phyloP scores from a whole-genome alignment of 2,113 vertebrate genomes.

The Vireo altiloquus region DNA sequence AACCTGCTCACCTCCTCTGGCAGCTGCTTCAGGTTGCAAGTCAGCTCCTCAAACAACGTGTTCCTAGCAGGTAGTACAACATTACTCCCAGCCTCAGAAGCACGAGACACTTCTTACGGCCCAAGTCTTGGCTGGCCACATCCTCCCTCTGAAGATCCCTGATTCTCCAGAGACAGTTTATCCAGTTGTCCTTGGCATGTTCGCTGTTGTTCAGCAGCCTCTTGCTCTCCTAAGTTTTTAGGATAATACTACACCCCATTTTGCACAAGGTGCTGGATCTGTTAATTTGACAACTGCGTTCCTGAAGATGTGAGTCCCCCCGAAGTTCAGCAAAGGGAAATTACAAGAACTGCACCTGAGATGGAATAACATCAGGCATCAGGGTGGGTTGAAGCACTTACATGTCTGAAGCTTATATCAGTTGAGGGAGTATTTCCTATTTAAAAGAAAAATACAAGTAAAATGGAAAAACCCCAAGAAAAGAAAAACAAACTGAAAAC shows the following conservation, averaged over 20 bases:
- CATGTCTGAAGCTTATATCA: neutral
- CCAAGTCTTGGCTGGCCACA: neutral
- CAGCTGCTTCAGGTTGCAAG: neutral
- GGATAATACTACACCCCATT: neutral
- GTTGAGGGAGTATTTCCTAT: neutral
- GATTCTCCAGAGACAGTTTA: neutral
- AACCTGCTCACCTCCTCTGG: neutral
- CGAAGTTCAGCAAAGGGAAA: neutral
- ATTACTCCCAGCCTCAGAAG: neutral
- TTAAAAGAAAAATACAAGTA: neutral
- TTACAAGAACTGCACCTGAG: neutral
- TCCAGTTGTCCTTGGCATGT: neutral
- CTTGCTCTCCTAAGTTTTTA: neutral
- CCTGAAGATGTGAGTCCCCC: neutral
- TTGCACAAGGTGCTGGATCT: neutral
- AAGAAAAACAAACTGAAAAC: neutral
- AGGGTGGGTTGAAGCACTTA: neutral
- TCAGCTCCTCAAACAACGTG: accelerated
- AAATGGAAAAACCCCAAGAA: neutral
- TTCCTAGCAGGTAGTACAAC: neutral
- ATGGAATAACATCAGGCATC: neutral
- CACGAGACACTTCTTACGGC: neutral
- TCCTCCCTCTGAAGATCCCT: neutral
- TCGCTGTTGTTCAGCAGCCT: neutral
- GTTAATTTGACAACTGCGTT: neutral